These are phyloP conservation scores for Scaeva pyrastri DNA, from an alignment of 2,888 invertebrate genomes.

Conservation along the genomic window DNA sequence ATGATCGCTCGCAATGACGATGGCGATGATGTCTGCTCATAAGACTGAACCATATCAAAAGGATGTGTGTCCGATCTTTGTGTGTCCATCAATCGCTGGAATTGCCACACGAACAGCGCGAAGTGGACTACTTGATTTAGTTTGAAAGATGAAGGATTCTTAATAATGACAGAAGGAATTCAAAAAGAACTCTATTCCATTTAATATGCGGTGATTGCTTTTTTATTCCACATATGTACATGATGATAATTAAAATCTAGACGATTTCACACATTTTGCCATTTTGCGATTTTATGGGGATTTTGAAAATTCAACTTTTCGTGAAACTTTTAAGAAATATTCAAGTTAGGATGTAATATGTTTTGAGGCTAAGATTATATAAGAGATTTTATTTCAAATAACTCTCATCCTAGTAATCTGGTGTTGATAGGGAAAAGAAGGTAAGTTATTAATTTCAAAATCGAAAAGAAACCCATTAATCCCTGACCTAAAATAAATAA, in stretches of 20 bases:
- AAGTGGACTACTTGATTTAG: slow-evolving; percentile 62
- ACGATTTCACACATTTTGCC: slow-evolving; percentile 20
- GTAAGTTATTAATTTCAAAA: too few species aligned
- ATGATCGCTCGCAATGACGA: slow-evolving; percentile 39
- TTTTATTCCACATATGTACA: slow-evolving; percentile 56
- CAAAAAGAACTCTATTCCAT: slow-evolving; percentile 68
- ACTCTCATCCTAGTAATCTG: too few species aligned
- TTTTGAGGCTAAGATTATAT: too few species aligned
- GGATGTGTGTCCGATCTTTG: slow-evolving; percentile 25
- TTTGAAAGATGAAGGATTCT: slow-evolving; percentile 67
- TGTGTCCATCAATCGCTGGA: not conserved
- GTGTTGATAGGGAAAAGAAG: too few species aligned
- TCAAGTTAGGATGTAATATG: too few species aligned
- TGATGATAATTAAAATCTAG: slow-evolving; percentile 49
- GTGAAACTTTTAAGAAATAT: too few species aligned
- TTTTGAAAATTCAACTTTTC: slow-evolving; percentile 22
- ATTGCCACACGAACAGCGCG: slow-evolving; percentile 53
- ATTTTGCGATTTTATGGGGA: slow-evolving; percentile 43
- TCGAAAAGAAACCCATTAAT: too few species aligned
- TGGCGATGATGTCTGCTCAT: slow-evolving; percentile 33
- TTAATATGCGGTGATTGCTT: slow-evolving; percentile 46
- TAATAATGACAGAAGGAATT: slow-evolving; percentile 77
- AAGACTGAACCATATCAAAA: slow-evolving; percentile 16
- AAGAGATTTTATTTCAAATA: too few species aligned
- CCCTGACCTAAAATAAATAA: too few species aligned